Evolutionary conservation across 2,888 invertebrate species (phyloP).

Genomic region (Drymonia ruficornis): DNA sequence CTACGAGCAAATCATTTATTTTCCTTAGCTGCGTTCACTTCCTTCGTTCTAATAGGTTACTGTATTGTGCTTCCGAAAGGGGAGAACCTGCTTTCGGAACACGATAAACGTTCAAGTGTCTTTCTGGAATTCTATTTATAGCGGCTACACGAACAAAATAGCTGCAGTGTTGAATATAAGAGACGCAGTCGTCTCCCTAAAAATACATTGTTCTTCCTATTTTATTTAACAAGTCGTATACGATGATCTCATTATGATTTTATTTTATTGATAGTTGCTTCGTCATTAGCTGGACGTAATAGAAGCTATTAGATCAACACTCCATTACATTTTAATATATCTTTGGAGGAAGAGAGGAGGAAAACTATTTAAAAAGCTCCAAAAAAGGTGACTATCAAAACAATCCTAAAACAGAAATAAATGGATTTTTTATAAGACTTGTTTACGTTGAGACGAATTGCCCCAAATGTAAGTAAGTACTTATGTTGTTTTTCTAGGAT

Average conservation of each 20-base stretch:
- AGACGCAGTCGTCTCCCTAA: not conserved
- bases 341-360: too few relatives aligned
- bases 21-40: conserved; percentile 4
- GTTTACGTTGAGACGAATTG: not conserved
- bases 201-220: not conserved
- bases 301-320: too few relatives aligned
- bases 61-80: conserved; percentile 1
- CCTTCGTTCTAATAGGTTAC: conserved; percentile 5
- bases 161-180: conserved; percentile 1
- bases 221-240: not conserved
- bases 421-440: too few relatives aligned
- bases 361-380: too few relatives aligned
- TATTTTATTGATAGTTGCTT: not conserved
- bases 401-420: too few relatives aligned
- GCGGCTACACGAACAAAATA: conserved; percentile 1
- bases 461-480: not conserved
- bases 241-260: not conserved
- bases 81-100: conserved; percentile 4
- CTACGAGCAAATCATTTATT: conserved; percentile 7
- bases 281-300: too few relatives aligned
- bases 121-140: conserved; percentile 7
- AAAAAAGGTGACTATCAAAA: too few relatives aligned
- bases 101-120: conserved; percentile 6
- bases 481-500: not conserved
- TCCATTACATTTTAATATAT: too few relatives aligned